Base-by-base conservation (phyloP, 1,140 invertebrate species). In the Tenebrio molitor region DNA sequence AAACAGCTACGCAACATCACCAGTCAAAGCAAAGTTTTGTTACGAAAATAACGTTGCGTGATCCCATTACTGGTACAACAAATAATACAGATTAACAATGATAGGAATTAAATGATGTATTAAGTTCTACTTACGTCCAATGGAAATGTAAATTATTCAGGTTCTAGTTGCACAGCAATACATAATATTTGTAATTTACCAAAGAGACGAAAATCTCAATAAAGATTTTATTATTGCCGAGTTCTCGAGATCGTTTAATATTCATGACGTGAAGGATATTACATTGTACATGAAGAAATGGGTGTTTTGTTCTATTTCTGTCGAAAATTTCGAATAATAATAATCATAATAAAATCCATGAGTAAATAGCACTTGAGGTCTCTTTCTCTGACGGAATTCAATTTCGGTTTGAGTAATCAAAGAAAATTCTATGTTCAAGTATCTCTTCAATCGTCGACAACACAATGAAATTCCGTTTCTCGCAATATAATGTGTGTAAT, bases 31-130 rank as follows among this genome's bases (percentile, higher is more conserved):
- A 23, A 53, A 53, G 6, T 53, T 39, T 53, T 25, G 46, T 25
- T 53, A 58, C 50, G 50, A 58, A 58, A 58, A 58, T 58, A 58
- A 25, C 50, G 29, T 58, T 58, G 50, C 50, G 50, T 58, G 50
- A 58, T 58, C 10, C 21, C 23, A 58, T 58, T 58, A 58, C 50
- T 58, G 25, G 50, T 25, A 58, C 21, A 25, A 58, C 50, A 58
- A 58, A 58, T 58, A 58, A 58, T 58, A 33, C 50, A 58, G 23
- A 58, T 58, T 58, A 58, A 58, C 50, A 58, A 29, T 58, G 50
- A 58, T 58, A 58, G n/a, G 50, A 58, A 58, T 58, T 58, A 58
- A 58, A 58, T 58, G 50, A 58, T 58, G 23, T 58, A 58, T 58
- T 58, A 58, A 58, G 50, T 12, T 15, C 50, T 14, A 58, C 50